phyloP scores from a whole-genome alignment of 2,113 vertebrate genomes.

The Dasyornis broadbenti region DNA sequence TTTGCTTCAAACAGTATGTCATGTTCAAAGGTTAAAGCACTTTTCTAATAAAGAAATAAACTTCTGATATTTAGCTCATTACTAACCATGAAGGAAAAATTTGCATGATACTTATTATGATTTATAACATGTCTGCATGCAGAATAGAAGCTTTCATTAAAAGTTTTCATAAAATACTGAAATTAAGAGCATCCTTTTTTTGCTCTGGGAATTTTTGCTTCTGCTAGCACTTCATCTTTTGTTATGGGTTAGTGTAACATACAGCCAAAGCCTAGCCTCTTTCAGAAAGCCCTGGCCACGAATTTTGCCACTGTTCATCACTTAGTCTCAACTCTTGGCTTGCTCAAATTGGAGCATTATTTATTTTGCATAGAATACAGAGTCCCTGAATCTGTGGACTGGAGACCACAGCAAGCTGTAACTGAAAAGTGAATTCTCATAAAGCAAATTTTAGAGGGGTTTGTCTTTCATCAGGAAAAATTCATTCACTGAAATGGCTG shows the following conservation, averaged over 20 bases:
- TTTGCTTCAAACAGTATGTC: background rate
- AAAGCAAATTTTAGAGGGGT: background rate
- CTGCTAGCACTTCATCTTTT: background rate
- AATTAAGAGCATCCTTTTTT: background rate
- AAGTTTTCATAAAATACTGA: no score
- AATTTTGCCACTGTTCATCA: background rate
- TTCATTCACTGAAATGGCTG: background rate
- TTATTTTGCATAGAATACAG: background rate
- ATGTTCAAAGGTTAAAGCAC: background rate
- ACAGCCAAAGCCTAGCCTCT: background rate
- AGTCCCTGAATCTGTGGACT: background rate
- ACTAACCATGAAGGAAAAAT: background rate
- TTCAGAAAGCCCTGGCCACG: background rate
- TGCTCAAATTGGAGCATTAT: background rate
- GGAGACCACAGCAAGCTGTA: background rate
- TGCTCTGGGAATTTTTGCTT: background rate
- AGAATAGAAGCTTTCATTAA: background rate
- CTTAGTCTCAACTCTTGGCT: background rate
- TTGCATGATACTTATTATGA: background rate
- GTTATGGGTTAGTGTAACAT: background rate
- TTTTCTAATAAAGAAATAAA: constrained; percentile 2
- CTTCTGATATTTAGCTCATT: background rate
- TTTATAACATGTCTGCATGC: background rate
- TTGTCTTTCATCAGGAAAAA: background rate
- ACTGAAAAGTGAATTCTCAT: background rate